These are phyloP conservation scores for Lepidochitona cinerea DNA, from an alignment of 2,888 invertebrate species.

Conservation along the genomic window DNA sequence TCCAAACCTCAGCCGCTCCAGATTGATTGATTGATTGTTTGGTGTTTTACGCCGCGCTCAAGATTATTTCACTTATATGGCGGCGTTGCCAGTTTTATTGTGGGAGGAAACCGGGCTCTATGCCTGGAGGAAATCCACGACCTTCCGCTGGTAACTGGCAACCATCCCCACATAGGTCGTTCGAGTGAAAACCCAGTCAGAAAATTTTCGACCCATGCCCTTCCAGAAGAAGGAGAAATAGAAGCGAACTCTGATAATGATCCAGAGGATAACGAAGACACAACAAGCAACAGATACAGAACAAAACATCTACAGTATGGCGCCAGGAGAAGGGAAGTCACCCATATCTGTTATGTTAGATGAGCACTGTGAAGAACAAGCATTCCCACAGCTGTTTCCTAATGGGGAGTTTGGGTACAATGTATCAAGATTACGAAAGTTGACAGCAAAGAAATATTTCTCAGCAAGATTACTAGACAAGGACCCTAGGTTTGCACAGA, in stretches of 20 bases:
- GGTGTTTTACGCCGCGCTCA: too few relatives aligned
- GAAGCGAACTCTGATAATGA: neutral
- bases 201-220: neutral
- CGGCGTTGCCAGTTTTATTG: too few relatives aligned
- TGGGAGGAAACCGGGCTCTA: too few relatives aligned
- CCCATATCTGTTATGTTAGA: constrained; percentile 15
- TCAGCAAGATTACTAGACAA: constrained; percentile 19
- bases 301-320: too few relatives aligned
- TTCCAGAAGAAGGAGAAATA: neutral
- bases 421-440: neutral
- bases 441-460: constrained; percentile 25
- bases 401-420: constrained; percentile 22
- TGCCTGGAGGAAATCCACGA: too few relatives aligned
- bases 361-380: constrained; percentile 20
- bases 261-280: neutral
- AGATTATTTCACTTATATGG: too few relatives aligned
- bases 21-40: neutral
- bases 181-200: too few relatives aligned
- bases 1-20: neutral
- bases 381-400: constrained; percentile 27
- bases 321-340: constrained; percentile 22
- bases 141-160: too few relatives aligned
- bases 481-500: constrained; percentile 28
- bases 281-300: constrained; percentile 2
- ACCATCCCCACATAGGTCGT: too few relatives aligned